Conservation (phyloP, 2,888 invertebrate genomes). For the Noctua janthe region DNA sequence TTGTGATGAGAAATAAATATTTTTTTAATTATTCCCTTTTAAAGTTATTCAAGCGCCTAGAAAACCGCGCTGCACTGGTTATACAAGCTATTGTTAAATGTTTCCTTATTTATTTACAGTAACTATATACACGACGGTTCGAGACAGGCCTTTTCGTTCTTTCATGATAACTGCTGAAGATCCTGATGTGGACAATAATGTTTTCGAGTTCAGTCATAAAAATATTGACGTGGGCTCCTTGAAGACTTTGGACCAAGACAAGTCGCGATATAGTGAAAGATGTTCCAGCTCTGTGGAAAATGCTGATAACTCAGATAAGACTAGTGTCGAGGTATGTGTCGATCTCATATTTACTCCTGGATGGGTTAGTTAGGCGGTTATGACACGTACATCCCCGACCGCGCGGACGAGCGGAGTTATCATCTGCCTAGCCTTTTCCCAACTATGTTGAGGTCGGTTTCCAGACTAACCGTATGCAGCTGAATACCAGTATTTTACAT, state of each 20-base stretch:
- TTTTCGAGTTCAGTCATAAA: conserved; percentile 71
- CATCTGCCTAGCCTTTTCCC: too few relatives aligned
- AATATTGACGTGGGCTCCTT: conserved; percentile 80
- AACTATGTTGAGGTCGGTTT: too few relatives aligned
- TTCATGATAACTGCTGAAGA: conserved; percentile 88
- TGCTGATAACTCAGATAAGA: conserved; percentile 82
- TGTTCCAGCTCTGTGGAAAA: conserved; percentile 85
- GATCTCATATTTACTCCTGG: background rate
- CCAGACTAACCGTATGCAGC: too few relatives aligned
- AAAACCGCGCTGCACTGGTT: too few relatives aligned
- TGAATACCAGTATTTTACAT: too few relatives aligned
- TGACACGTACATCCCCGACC: too few relatives aligned
- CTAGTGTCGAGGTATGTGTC: conserved; percentile 73
- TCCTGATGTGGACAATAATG: conserved; percentile 79
- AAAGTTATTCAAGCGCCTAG: background rate
- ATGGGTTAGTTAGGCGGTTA: background rate
- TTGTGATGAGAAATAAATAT: too few relatives aligned
- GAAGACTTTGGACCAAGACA: conserved; percentile 80
- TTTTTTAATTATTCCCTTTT: too few relatives aligned
- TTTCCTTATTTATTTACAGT: conserved; percentile 69
- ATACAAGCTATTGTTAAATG: background rate
- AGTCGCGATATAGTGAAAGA: conserved; percentile 82
- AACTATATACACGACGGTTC: conserved; percentile 71
- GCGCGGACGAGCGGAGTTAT: too few relatives aligned
- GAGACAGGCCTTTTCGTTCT: conserved; percentile 79